Evolutionary conservation across 92 coral and sea anemone species (phyloP), one percentile per base, ranked within the genome.

Genomic region (Porites cylindrica): DNA sequence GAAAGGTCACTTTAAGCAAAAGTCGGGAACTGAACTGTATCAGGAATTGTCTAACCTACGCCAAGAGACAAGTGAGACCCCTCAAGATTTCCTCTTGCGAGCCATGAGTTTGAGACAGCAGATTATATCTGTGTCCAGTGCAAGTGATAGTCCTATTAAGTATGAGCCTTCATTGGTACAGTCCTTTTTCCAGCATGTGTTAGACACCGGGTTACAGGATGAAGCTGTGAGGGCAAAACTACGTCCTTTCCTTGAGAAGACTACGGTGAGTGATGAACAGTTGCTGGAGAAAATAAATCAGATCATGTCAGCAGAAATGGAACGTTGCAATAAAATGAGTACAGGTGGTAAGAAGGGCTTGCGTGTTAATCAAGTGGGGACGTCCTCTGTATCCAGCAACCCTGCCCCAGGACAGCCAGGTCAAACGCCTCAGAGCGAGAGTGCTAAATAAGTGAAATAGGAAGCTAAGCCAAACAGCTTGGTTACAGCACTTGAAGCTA

Each of bases 31-130:
- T 24, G 86, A 24, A 32, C 95, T 54, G 63, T 80, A 51, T 61
- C 29, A 1, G 29, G 29, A 26, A 26, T 26, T 26, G 29, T 26
- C 29, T 26, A 26, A 26, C 29, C 29, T 88, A 65, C 61, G 63
- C 66, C 95, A 90, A 63, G 86, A 81, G 14, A 19, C 91, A 58
- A 89, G 69, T 19, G 91, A 86, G 58, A 58, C 91, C 10, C 88
- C 91, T 1, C 93, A 93, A 70, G 92, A 86, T 86, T 86, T 93
- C 83, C 89, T 86, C 23, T 83, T 92, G 43, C 70, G 91, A 20
- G 93, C 91, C 54, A 79, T 89, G 81, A 79, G 76, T 66, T 47
- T 90, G 51, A 66, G 88, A 50, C 89, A 86, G 71, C 93, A 88
- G 82, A 82, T 90, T 17, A 63, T 81, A 23, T 86, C 90, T 58